These are phyloP conservation scores for Colaptes auratus DNA, from an alignment of 2,113 vertebrate genomes.

Conservation along the genomic window DNA sequence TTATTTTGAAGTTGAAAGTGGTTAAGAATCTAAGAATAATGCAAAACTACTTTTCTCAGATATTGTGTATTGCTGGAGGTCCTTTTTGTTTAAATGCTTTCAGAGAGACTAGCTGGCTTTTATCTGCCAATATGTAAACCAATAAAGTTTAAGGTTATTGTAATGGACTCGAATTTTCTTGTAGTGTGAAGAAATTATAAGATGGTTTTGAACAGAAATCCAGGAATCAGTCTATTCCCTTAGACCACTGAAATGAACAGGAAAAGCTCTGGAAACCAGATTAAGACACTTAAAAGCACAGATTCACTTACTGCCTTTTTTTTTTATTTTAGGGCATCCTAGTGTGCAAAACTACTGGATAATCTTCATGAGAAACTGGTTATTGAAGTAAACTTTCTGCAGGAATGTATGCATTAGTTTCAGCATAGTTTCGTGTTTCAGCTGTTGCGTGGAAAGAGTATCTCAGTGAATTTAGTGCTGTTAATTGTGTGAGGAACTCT, in stretches of 20 bases:
- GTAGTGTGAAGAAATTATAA: background rate
- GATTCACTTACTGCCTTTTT: background rate
- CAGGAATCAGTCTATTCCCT: background rate
- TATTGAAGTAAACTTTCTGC: background rate
- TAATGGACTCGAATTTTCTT: background rate
- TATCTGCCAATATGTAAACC: background rate
- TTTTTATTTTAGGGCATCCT: background rate
- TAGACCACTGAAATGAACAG: background rate
- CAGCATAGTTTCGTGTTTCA: background rate
- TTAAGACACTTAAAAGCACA: background rate
- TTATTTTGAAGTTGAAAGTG: background rate
- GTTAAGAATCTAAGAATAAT: background rate
- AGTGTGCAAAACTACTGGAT: background rate
- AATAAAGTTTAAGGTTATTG: fast-evolving
- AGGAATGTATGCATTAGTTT: background rate
- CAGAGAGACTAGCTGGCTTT: background rate
- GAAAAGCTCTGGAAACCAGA: background rate
- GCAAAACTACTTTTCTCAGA: background rate
- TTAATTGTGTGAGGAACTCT: background rate
- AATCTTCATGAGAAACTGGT: background rate
- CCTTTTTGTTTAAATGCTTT: background rate
- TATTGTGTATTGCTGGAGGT: background rate
- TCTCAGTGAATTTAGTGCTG: background rate
- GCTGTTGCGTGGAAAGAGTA: background rate
- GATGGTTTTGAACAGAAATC: background rate